These are phyloP conservation scores for Notarius lentiginosus DNA, from an alignment of 2,113 vertebrate species.

Conservation along the genomic window DNA sequence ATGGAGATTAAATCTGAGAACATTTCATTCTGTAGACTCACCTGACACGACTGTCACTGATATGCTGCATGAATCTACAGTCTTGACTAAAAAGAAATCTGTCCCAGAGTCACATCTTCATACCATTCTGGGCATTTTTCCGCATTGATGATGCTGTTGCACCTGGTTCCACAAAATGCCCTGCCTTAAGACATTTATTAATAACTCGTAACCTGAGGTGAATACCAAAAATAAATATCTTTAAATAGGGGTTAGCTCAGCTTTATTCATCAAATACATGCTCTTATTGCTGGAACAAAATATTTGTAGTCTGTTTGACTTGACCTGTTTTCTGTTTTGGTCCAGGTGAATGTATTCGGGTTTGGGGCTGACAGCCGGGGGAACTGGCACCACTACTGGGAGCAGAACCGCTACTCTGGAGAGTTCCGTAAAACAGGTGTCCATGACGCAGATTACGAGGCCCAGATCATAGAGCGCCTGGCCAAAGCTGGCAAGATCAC, in stretches of 20 bases:
- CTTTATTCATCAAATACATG: background rate
- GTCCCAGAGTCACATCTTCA: background rate
- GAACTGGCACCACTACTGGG: constrained; percentile 99
- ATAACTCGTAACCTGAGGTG: background rate
- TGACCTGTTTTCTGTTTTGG: background rate
- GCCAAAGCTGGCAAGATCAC: constrained; percentile 89
- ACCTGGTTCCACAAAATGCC: background rate
- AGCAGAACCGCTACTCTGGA: constrained; percentile 94
- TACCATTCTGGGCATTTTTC: background rate
- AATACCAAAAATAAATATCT: background rate
- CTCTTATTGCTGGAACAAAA: background rate
- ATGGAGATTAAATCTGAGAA: background rate
- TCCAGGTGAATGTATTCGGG: constrained; percentile 94
- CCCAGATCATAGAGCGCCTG: constrained; percentile 88
- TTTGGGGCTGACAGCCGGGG: constrained; percentile 93
- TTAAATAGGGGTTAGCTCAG: background rate
- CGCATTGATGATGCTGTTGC: background rate
- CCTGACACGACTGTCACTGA: background rate
- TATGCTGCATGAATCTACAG: background rate
- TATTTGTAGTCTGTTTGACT: background rate
- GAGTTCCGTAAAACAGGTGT: constrained; percentile 96
- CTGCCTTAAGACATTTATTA: background rate
- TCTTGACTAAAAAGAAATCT: background rate
- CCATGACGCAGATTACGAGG: constrained; percentile 94
- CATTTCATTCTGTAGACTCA: background rate